Percentiles rank a stretch among this genome's conserved stretches.
Evolutionary conservation across 2,113 vertebrate genomes (phyloP).

Genomic region (Lagenorhynchus albirostris): DNA sequence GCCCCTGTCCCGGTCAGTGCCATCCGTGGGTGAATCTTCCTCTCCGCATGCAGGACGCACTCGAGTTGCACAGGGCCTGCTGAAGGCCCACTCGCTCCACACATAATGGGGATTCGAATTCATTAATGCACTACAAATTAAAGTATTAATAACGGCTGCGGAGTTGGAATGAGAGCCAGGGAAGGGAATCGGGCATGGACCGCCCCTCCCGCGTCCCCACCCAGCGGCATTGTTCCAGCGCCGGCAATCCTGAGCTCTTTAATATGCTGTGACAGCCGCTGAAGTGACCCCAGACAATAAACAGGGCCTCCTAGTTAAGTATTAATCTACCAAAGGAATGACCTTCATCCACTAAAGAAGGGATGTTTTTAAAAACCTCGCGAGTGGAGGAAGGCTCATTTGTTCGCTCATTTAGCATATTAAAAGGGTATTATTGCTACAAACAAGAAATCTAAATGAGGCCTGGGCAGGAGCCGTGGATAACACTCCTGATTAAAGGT

Average conservation of each 20-base stretch:
- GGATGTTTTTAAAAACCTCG: constrained; percentile 63
- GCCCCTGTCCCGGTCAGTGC: background rate
- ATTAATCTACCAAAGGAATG: constrained; percentile 68
- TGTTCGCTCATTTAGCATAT: constrained; percentile 80
- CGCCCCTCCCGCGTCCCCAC: background rate
- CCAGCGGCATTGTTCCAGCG: background rate
- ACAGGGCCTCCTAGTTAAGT: constrained; percentile 50
- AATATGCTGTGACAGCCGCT: constrained; percentile 45
- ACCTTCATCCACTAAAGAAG: constrained; percentile 76
- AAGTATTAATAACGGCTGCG: constrained; percentile 67
- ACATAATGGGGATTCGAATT: constrained; percentile 67
- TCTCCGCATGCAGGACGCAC: constrained; percentile 21
- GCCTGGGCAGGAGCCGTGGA: constrained; percentile 66
- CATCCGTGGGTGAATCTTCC: background rate
- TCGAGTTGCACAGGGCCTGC: background rate
- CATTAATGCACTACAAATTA: constrained; percentile 76
- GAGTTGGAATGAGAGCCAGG: constrained; percentile 60
- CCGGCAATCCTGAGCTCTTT: background rate
- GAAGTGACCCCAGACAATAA: constrained; percentile 60
- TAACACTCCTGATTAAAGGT: constrained; percentile 78
- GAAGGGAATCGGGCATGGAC: accelerated
- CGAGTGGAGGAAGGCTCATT: constrained; percentile 73
- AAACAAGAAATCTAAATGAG: constrained; percentile 82
- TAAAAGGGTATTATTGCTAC: constrained; percentile 82
- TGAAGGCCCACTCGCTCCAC: constrained; percentile 59